Base-by-base conservation (phyloP, 2,797 vertebrate genomes). In the Remorina albescens region DNA sequence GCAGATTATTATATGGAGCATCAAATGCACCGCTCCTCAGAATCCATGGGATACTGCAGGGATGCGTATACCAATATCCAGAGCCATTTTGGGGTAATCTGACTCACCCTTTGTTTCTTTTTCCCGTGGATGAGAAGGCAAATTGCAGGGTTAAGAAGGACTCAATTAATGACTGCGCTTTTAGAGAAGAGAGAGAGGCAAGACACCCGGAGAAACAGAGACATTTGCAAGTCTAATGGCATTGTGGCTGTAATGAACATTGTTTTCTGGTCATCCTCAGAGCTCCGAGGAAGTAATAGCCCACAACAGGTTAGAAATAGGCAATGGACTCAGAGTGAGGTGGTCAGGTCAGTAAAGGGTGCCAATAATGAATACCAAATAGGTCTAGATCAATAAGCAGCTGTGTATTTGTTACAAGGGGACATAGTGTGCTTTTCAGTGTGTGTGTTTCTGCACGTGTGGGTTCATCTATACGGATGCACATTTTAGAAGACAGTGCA, bases 151-250 rank as follows among this genome's bases (percentile, higher is more conserved):
- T 83, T 79, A 81, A 80, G 66, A 70, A 78, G 67, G 81, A 60
- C 69, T 82, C 71, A 50, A 69, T 85, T 82, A 84, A 82, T 78
- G 85, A 69, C 71, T 81, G 73, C 76, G 80, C 70, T 79, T 81
- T 85, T 34, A 74, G 34, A 75, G 50, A 23, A 39, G 50, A 62
- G 59, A 70, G 44, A 49, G 37, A 36, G 50, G 63, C 37, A 44
- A 67, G 49, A 76, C 60, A 68, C 32, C 49, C n/a, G 50, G 65
- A 72, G 56, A 78, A 46, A 74, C 16, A 53, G 56, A 55, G 69
- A 69, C 63, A 84, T 85, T 88, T 85, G 81, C 76, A 89, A 87
- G 80, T 90, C 85, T 88, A 89, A 91, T 84, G 37, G 80, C 57
- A 49, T 85, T 56, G 30, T 73, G 78, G 72, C 60, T 84, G 83